Evolutionary conservation across 1,140 invertebrate species (phyloP), one percentile per base, ranked within the genome.

Genomic region (Diprion similis): DNA sequence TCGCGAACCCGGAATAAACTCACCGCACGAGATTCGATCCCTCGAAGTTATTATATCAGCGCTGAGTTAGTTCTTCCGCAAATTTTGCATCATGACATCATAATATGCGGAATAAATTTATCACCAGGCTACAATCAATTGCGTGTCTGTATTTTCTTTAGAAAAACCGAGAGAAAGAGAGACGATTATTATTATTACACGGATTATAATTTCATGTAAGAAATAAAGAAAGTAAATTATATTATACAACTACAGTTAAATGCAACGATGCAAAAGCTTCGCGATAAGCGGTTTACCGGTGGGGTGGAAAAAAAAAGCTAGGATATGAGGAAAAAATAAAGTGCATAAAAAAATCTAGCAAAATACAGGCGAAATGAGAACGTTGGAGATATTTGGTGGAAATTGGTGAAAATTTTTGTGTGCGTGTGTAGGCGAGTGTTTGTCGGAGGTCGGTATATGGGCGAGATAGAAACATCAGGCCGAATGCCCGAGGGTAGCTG

Each of bases 401-500:
- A 59, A 59, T 59, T 59, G 51, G 11, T 37, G 24, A 37, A 37
- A 37, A 37, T 37, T 1, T 6, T 37, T 37, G 24, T 37, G 2
- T 37, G 24, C 6, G 24, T 37, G 24, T 6, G 24, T 6, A 6
- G 2, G 24, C 6, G 24, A 3, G 24, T 37, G 24, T 37, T 37
- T 37, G 24, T 6, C 24, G 24, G n/a, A n/a, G n/a, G n/a, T n/a
- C n/a, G n/a, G n/a, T n/a, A n/a, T n/a, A n/a, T 51, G 48, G 11
- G n/a, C 51, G 51, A 59, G 51, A 59, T 59, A 59, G 51, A 9
- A 59, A 59, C 51, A 59, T 59, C 51, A 59, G n/a, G 6, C 51
- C 11, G 51, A 13, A 59, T 59, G 66, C 72, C 68, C 51, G 46
- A 48, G 72, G 72, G 37, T 11, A 17, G 59, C 10, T 19, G 19